Percentiles rank a stretch among this genome's conserved stretches.
phyloP scores from a whole-genome alignment of 2,888 invertebrate genomes.

The Nezara viridula region DNA sequence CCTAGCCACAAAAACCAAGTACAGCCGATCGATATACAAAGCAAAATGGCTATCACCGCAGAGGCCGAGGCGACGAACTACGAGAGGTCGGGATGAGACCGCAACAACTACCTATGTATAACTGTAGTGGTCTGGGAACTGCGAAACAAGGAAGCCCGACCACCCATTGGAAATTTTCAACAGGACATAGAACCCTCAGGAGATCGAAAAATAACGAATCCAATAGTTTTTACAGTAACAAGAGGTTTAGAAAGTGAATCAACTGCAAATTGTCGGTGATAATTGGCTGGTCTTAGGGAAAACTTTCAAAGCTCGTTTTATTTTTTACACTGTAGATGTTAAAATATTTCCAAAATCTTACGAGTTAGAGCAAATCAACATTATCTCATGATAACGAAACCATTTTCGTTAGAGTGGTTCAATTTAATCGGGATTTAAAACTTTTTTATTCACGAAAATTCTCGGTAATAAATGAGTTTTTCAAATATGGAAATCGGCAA shows the following conservation, averaged over 20 bases:
- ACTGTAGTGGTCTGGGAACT: conserved; percentile 16
- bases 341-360: too few relatives aligned
- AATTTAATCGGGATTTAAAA: too few relatives aligned
- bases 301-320: background rate
- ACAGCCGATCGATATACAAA: background rate
- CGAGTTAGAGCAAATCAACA: too few relatives aligned
- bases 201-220: background rate
- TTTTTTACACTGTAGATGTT: too few relatives aligned
- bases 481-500: too few relatives aligned
- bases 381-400: too few relatives aligned
- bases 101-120: background rate
- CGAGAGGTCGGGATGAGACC: background rate
- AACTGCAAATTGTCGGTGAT: background rate
- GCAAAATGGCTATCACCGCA: background rate
- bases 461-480: too few relatives aligned
- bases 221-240: background rate
- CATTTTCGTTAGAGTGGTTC: too few relatives aligned
- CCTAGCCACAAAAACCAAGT: background rate
- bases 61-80: background rate
- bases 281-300: background rate
- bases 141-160: background rate
- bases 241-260: background rate
- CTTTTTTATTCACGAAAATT: too few relatives aligned
- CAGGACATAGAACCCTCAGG: background rate
- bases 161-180: background rate